Evolutionary conservation across 2,113 vertebrate genomes (phyloP).

Genomic region (Trematomus loennbergii): DNA sequence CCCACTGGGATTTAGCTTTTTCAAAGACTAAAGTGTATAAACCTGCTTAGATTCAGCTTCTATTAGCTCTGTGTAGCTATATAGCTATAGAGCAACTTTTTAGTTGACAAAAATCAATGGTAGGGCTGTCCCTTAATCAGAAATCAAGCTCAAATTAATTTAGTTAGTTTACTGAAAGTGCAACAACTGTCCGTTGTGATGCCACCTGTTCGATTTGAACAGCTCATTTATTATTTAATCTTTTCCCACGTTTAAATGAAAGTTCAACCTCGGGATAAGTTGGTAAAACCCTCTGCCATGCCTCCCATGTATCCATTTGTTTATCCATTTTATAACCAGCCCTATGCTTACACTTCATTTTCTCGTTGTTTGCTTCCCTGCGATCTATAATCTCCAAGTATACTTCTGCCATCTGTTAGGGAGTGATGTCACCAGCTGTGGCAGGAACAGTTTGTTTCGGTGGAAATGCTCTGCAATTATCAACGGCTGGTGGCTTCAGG

Average conservation of each 20-base stretch:
- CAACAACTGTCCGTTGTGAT: not conserved
- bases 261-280: not conserved
- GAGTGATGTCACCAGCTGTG: constrained; percentile 55
- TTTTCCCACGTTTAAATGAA: not conserved
- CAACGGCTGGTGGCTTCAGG: constrained; percentile 63
- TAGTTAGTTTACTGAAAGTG: not conserved
- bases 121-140: too few relatives aligned
- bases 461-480: constrained; percentile 56
- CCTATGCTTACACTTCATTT: not conserved
- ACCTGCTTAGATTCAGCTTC: not conserved
- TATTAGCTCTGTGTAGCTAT: not conserved
- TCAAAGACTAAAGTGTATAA: not conserved
- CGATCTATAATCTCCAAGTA: constrained; percentile 14
- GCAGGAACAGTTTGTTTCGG: constrained; percentile 63
- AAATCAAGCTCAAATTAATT: not conserved
- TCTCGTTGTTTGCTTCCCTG: constrained; percentile 15
- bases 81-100: not conserved
- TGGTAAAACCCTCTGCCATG: not conserved
- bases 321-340: not conserved
- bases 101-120: not conserved
- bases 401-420: constrained; percentile 50
- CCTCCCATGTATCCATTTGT: not conserved
- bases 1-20: not conserved
- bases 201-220: not conserved
- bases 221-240: not conserved